Base-by-base conservation (phyloP, 1,140 invertebrate genomes). In the Oncopodura yosiiana region DNA sequence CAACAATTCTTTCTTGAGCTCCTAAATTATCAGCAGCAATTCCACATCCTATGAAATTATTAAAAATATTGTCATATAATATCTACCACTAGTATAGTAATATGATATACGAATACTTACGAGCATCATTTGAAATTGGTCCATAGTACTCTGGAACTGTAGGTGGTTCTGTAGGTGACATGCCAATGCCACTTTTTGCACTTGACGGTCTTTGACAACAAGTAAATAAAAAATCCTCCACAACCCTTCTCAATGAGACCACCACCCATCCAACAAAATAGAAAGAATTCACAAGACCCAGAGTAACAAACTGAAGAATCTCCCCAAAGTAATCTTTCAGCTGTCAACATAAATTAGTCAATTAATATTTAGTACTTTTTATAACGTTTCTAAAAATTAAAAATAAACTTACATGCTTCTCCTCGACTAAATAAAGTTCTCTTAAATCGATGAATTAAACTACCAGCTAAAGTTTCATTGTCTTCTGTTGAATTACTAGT, bases 281-380 rank as follows among this genome's bases (percentile, higher is more conserved):
- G 75, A 76, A 92, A 91, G 75, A 92, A 92, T 74, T 93, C 87
- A 71, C 89, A 94, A 61, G 79, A 84, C 62, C 84, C 84, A 65
- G 83, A 78, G 65, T 71, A 68, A 67, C 78, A 80, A 66, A 77
- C 73, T 46, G 74, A 73, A 68, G 77, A 67, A 56, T 70, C 69
- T 23, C 69, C 70, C 29, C 68, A 57, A 46, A 70, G 64, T n/a
- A 61, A 48, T 30, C 60, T 44, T 23, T 21, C 3, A 3, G 30
- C 24, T 3, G 11, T 34, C 24, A 37, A 18, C 42, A n/a, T n/a
- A n/a, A 34, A 34, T 34, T 34, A 34, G n/a, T 9, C 6, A 34
- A 34, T 34, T 34, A 34, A 34, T n/a, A 34, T 34, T 34, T 34
- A 34, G 30, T 8, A 34, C 14, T 34, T 34, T 8, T 34, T n/a